phyloP scores from a whole-genome alignment of 35 echinoderm and acorn worm genomes.

The Anneissia japonica region DNA sequence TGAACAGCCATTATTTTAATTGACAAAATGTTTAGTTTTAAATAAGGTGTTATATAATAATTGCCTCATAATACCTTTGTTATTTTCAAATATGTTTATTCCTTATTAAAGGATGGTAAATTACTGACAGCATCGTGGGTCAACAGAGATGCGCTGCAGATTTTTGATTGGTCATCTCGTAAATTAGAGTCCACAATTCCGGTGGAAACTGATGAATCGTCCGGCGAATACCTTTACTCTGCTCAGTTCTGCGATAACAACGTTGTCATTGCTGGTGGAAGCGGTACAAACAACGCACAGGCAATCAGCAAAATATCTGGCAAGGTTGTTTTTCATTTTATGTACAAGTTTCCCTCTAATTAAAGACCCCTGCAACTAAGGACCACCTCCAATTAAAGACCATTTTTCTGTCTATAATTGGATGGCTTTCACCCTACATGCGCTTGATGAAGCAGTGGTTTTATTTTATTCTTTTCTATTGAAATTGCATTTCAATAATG shows the following conservation, averaged over 20 bases:
- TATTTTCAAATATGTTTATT: not conserved
- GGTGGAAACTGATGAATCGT: slow-evolving; percentile 39
- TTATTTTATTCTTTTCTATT: too few species aligned
- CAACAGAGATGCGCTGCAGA: slow-evolving; percentile 55
- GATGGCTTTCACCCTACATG: too few species aligned
- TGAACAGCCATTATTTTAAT: not conserved
- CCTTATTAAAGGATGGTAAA: slow-evolving; percentile 66
- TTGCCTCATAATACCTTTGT: too few species aligned
- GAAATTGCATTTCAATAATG: too few species aligned
- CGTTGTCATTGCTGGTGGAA: slow-evolving; percentile 80
- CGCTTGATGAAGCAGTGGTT: too few species aligned
- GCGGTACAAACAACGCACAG: slow-evolving; percentile 76
- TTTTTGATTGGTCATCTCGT: slow-evolving; percentile 70
- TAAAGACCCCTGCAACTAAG: too few species aligned
- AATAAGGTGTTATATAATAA: not conserved
- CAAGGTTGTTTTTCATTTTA: too few species aligned
- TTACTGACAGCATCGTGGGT: slow-evolving; percentile 93
- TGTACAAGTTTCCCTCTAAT: too few species aligned
- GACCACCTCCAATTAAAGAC: too few species aligned
- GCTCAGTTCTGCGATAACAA: slow-evolving; percentile 91
- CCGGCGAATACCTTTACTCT: slow-evolving; percentile 83
- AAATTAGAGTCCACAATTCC: slow-evolving; percentile 61
- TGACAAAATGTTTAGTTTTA: not conserved
- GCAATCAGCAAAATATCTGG: slow-evolving; percentile 57
- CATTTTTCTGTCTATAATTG: too few species aligned